Evolutionary conservation across 2,113 vertebrate species (phyloP).

Genomic region (Morone chrysops): DNA sequence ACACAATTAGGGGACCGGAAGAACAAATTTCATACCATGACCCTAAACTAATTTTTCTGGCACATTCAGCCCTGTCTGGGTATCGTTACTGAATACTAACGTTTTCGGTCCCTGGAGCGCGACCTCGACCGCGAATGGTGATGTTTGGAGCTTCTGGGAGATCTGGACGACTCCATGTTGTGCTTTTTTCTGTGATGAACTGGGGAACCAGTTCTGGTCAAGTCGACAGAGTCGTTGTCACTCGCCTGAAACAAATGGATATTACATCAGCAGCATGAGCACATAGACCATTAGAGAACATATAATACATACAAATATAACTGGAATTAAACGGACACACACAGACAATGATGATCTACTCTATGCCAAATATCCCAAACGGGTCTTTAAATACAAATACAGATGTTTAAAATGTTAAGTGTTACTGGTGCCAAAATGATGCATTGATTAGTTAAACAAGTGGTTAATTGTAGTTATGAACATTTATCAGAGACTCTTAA

Average conservation of each 20-base stretch:
- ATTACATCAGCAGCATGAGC: background rate
- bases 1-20: background rate
- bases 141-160: conserved; percentile 92
- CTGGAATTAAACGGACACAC: background rate
- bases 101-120: conserved; percentile 89
- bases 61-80: background rate
- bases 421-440: too few relatives aligned
- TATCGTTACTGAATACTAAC: conserved; percentile 75
- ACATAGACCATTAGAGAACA: too few relatives aligned
- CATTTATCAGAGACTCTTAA: too few relatives aligned
- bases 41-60: background rate
- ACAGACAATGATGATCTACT: too few relatives aligned
- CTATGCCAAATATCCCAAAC: background rate
- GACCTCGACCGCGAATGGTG: conserved; percentile 94
- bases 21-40: background rate
- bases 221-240: conserved; percentile 88
- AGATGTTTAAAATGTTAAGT: too few relatives aligned
- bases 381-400: background rate
- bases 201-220: conserved; percentile 86
- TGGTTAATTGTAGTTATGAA: too few relatives aligned
- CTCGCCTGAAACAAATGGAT: conserved; percentile 84
- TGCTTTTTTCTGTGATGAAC: conserved; percentile 89
- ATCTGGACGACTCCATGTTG: conserved; percentile 90
- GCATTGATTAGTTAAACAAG: too few relatives aligned
- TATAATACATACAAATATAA: background rate